Percentiles rank a stretch among this genome's conserved stretches.
Conservation (phyloP, 2,888 invertebrate species). For the Drosophila kanekoi region DNA sequence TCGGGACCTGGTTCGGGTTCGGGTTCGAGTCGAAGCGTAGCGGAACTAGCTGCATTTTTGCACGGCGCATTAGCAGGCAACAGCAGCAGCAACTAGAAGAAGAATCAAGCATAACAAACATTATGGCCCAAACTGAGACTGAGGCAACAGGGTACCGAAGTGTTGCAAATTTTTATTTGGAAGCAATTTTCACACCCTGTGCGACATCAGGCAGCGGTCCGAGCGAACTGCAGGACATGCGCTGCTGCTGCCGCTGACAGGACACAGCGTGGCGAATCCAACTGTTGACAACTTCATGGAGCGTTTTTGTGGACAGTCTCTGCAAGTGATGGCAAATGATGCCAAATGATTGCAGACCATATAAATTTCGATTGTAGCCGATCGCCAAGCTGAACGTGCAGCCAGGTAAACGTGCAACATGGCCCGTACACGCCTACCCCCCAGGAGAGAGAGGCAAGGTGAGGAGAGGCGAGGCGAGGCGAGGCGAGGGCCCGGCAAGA, state of each 20-base stretch:
- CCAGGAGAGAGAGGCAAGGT: conserved; percentile 9
- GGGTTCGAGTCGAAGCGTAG: conserved; percentile 11
- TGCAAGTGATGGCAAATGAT: conserved; percentile 71
- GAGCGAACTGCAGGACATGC: conserved; percentile 36
- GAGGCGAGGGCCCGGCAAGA: conserved; percentile 8
- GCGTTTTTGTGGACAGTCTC: conserved; percentile 27
- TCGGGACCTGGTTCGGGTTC: conserved; percentile 2
- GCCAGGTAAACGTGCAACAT: conserved; percentile 30
- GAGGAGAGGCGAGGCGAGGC: neutral
- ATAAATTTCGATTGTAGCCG: conserved; percentile 80
- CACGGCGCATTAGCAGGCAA: conserved; percentile 64
- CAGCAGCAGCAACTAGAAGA: conserved; percentile 29
- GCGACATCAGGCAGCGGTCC: conserved; percentile 52
- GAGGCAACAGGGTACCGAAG: conserved; percentile 36
- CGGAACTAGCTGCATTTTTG: conserved; percentile 58
- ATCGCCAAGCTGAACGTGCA: no score
- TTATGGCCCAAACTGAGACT: conserved; percentile 33
- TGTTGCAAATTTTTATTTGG: conserved; percentile 82
- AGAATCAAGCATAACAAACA: conserved; percentile 60
- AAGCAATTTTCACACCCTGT: conserved; percentile 83
- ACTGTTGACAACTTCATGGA: conserved; percentile 74
- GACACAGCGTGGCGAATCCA: conserved; percentile 74
- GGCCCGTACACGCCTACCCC: conserved; percentile 35
- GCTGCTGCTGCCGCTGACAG: conserved; percentile 50
- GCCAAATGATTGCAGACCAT: conserved; percentile 83